Evolutionary conservation across 2,888 invertebrate genomes (phyloP).

Genomic region (Clanis bilineata): DNA sequence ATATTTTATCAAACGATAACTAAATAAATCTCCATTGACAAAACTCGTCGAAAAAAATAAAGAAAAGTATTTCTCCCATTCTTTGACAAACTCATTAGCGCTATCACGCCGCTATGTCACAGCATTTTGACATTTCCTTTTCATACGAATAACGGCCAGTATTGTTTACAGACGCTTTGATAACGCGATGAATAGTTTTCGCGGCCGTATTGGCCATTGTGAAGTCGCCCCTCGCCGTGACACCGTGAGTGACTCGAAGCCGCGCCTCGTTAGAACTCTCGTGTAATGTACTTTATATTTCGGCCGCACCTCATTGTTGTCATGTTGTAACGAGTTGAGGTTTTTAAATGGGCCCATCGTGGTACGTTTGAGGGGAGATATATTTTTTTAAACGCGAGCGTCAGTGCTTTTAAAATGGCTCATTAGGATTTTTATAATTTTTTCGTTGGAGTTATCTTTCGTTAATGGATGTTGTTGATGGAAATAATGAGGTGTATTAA

Average conservation of each 20-base stretch:
- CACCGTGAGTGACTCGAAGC: conserved; percentile 37
- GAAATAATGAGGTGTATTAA: background rate
- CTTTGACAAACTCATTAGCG: background rate
- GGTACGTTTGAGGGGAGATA: background rate
- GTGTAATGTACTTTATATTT: conserved; percentile 61
- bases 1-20: too few species aligned
- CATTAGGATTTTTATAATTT: conserved; percentile 5
- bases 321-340: conserved; percentile 8
- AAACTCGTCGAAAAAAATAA: background rate
- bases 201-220: conserved; percentile 45
- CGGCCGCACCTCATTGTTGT: conserved; percentile 45
- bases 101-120: background rate
- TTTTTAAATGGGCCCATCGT: background rate
- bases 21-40: too few species aligned
- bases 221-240: conserved; percentile 27
- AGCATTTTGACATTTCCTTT: background rate
- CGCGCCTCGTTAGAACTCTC: conserved; percentile 48
- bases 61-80: background rate
- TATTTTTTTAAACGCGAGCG: background rate
- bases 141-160: background rate
- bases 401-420: background rate
- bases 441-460: background rate
- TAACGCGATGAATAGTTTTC: conserved; percentile 60
- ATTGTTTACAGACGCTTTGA: conserved; percentile 42
- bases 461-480: background rate